Conservation (phyloP, 2,797 vertebrate species). For the Myotis planiceps region DNA sequence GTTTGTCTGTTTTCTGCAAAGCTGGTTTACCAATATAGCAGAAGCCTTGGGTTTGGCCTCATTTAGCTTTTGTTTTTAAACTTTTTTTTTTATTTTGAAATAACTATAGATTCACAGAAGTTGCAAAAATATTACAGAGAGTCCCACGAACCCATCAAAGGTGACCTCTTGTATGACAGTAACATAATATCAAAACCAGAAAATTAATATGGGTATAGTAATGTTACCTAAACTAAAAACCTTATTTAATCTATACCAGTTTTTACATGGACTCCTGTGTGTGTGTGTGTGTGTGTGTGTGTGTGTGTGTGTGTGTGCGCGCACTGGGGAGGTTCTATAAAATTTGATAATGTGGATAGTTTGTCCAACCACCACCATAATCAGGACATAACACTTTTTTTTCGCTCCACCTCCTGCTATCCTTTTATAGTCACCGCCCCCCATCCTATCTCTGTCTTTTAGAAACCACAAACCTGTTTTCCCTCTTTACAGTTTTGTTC, state of each 20-base stretch:
- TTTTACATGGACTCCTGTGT: neutral
- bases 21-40: neutral
- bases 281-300: neutral
- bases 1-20: neutral
- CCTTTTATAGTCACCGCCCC: neutral
- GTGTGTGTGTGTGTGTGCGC: neutral
- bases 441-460: neutral
- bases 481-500: neutral
- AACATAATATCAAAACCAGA: neutral
- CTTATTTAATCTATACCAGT: neutral
- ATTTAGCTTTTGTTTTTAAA: neutral
- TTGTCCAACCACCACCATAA: neutral
- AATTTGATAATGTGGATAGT: neutral
- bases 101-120: neutral
- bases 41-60: neutral
- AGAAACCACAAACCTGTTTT: neutral
- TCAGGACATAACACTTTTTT: neutral
- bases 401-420: neutral
- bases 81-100: neutral
- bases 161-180: neutral
- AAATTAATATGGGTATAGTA: neutral
- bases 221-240: neutral
- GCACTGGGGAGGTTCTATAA: neutral
- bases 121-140: neutral
- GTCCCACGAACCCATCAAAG: neutral